Base-by-base conservation (phyloP, 1,140 invertebrate genomes). In the Drosophila lini region DNA sequence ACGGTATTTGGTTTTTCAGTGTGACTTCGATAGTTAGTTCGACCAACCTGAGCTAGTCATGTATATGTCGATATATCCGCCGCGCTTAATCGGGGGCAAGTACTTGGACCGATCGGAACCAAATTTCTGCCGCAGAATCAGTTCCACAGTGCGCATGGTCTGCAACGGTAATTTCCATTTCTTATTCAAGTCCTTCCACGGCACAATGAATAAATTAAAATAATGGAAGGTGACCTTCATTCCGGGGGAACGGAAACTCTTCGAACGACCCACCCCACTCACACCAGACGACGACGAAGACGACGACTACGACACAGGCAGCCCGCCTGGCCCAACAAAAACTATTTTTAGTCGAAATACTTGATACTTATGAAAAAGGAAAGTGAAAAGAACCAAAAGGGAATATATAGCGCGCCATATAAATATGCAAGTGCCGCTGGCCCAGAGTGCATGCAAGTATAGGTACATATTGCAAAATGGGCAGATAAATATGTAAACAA, bases 61-160 rank as follows among this genome's bases (percentile, higher is more conserved):
- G 94, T 97, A 97, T 90, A 96, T 95, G 94, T 97, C 96, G 93
- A 96, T 95, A 93, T 95, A 94, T 93, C 96, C 95, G 90, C 96
- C 96, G 93, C 96, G 94, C 94, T 96, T 96, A 92, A 97, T 94
- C 64, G 96, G 94, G 91, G 96, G 96, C 91, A 97, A 95, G 92
- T 96, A 94, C 94, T 97, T 97, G 92, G 95, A 95, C 91, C 96
- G 94, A 91, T 94, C 94, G 91, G 95, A 95, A 92, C 95, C 94
- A 93, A 97, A 94, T 92, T 94, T 94, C 92, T 95, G 94, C 90
- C 94, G 94, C 92, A 97, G 93, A 90, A 95, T 95, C 91, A 94
- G 94, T 95, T 97, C 96, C 94, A 97, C 94, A 91, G 94, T 92
- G 92, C 94, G 94, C 92, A 93, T 93, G 76, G 91, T 93, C 94